Conservation (phyloP, 2,113 vertebrate species). For the Trichomycterus rosablanca region DNA sequence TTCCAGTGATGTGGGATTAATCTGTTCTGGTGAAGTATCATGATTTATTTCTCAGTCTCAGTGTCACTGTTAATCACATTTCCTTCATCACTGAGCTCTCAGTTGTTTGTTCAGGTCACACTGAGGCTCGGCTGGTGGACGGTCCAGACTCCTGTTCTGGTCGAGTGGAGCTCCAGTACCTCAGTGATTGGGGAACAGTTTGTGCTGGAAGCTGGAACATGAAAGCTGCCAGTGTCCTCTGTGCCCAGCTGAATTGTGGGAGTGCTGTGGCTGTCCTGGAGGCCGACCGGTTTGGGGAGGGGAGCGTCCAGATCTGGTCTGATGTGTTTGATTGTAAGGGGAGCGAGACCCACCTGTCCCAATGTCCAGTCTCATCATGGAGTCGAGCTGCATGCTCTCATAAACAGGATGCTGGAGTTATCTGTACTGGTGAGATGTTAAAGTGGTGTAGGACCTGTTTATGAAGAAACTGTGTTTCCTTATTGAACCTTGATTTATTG, state of each 20-base stretch:
- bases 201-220: conserved; percentile 43
- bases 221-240: conserved; percentile 41
- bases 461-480: too few relatives aligned
- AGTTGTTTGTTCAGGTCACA: background rate
- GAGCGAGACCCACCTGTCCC: conserved; percentile 40
- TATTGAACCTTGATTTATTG: too few relatives aligned
- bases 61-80: too few relatives aligned
- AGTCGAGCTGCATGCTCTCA: conserved; percentile 32
- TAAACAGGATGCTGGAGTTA: conserved; percentile 35
- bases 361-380: conserved; percentile 35
- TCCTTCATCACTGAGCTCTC: background rate
- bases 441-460: background rate
- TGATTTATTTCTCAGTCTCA: background rate
- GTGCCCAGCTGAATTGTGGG: conserved; percentile 46
- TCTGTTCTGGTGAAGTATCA: conserved; percentile 25
- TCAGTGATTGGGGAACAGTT: conserved; percentile 22
- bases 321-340: conserved; percentile 46
- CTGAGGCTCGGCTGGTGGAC: conserved; percentile 8
- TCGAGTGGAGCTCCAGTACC: conserved; percentile 37
- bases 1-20: conserved; percentile 22
- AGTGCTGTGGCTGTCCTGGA: conserved; percentile 29
- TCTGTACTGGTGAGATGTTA: conserved; percentile 33
- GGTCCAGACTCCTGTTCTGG: conserved; percentile 36
- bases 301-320: conserved; percentile 34
- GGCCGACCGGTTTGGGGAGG: conserved; percentile 36